Evolutionary conservation across 1,140 invertebrate genomes (phyloP).

Genomic region (Acromyrmex charruanus): DNA sequence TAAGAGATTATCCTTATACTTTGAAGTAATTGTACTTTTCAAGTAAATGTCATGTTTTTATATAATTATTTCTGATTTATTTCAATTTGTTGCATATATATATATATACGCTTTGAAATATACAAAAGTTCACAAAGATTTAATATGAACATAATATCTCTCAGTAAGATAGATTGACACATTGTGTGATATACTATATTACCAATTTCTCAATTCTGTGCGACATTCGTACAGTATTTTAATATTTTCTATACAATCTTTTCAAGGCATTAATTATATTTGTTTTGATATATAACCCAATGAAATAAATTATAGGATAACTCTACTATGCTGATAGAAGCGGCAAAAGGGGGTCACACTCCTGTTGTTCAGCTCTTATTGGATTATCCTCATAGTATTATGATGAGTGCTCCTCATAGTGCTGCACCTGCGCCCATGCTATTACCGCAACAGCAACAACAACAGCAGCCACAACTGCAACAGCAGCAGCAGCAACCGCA

Average conservation of each 20-base stretch:
- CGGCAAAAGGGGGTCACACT: slow-evolving; percentile 98
- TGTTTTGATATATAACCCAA: background rate
- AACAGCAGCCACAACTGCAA: slow-evolving; percentile 75
- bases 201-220: background rate
- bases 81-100: background rate
- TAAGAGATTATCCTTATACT: slow-evolving; percentile 73
- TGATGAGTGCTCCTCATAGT: slow-evolving; percentile 87
- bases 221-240: background rate
- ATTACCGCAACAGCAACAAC: slow-evolving; percentile 82
- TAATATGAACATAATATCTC: background rate
- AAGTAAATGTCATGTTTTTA: background rate
- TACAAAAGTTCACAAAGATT: too few relatives aligned
- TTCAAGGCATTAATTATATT: background rate
- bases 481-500: slow-evolving; percentile 79
- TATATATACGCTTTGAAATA: background rate
- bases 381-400: slow-evolving; percentile 96
- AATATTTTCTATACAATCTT: background rate
- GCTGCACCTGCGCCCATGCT: slow-evolving; percentile 81
- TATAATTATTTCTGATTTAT: background rate
- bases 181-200: background rate
- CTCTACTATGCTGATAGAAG: slow-evolving; percentile 99
- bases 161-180: background rate
- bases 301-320: slow-evolving; percentile 91
- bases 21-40: background rate
- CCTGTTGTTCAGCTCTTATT: slow-evolving; percentile 97